These are phyloP conservation scores for Huso huso DNA, from an alignment of 2,797 vertebrate genomes.

Conservation along the genomic window DNA sequence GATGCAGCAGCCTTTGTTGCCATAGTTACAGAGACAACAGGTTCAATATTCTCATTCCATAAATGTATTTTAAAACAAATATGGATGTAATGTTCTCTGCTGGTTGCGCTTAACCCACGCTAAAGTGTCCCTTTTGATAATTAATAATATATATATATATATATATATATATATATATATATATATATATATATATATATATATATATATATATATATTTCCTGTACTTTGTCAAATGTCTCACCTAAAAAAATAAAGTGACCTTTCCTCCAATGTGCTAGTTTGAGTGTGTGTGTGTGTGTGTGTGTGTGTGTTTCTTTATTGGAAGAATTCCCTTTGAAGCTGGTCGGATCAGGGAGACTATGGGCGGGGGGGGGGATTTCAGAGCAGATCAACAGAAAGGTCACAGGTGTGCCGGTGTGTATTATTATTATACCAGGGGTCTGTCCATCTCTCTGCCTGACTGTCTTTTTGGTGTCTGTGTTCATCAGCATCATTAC, in stretches of 20 bases:
- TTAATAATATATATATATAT: background rate
- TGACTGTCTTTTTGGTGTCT: too few species aligned
- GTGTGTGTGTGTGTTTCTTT: background rate
- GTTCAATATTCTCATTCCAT: background rate
- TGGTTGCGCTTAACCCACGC: background rate
- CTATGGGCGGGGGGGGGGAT: background rate
- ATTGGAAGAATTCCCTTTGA: background rate
- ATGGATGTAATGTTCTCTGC: background rate
- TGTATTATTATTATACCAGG: too few species aligned
- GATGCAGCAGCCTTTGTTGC: too few species aligned
- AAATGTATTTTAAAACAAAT: background rate
- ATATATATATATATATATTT: background rate
- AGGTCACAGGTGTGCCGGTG: background rate
- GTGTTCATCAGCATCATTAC: too few species aligned
- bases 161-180: background rate
- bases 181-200: background rate
- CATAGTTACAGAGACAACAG: too few species aligned
- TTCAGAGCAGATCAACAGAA: background rate
- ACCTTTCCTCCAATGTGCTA: background rate
- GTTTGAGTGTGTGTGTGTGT: background rate
- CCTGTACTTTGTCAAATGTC: too few species aligned
- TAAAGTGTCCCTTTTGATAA: background rate
- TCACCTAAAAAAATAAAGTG: background rate
- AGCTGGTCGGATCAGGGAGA: background rate
- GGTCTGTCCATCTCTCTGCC: too few species aligned